Evolutionary conservation across 1,140 invertebrate genomes (phyloP).

Genomic region (Drosophila cardini): DNA sequence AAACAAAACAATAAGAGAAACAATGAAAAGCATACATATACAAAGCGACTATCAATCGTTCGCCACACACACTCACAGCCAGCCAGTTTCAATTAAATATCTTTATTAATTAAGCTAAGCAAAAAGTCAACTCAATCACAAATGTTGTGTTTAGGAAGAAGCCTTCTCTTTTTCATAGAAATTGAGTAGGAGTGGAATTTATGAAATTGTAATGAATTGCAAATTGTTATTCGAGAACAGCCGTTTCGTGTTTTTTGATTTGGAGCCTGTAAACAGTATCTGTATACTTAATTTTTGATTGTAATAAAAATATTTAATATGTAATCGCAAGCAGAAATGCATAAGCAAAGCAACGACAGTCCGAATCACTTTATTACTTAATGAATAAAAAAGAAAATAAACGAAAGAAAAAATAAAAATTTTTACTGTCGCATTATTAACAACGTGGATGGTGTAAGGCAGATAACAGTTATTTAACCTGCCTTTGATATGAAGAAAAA

Average conservation of each 20-base stretch:
- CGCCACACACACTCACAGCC: slow-evolving; percentile 39
- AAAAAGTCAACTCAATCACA: slow-evolving; percentile 43
- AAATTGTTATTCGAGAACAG: slow-evolving; percentile 57
- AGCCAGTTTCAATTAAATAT: slow-evolving; percentile 54
- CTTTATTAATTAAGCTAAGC: slow-evolving; percentile 54
- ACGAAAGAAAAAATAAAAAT: not conserved
- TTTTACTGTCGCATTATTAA: not conserved
- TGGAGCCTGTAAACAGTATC: slow-evolving; percentile 59
- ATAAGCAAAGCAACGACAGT: slow-evolving; percentile 51
- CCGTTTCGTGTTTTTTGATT: slow-evolving; percentile 32
- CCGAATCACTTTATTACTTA: slow-evolving; percentile 39
- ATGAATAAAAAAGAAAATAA: slow-evolving; percentile 10
- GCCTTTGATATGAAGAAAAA: not conserved
- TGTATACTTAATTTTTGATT: slow-evolving; percentile 58
- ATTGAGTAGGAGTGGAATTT: slow-evolving; percentile 47
- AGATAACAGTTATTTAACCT: not conserved
- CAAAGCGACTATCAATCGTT: slow-evolving; percentile 36
- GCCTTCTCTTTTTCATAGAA: slow-evolving; percentile 26
- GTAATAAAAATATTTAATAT: slow-evolving; percentile 64
- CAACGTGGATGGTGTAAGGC: not conserved
- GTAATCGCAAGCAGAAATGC: slow-evolving; percentile 46
- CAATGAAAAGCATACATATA: slow-evolving; percentile 22
- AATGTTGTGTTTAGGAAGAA: slow-evolving; percentile 32
- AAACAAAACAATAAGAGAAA: slow-evolving; percentile 35
- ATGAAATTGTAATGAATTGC: slow-evolving; percentile 41